Evolutionary conservation across 2,888 invertebrate species (phyloP), one percentile per base, ranked within the genome.

Genomic region (Lasioglossum calceatum): DNA sequence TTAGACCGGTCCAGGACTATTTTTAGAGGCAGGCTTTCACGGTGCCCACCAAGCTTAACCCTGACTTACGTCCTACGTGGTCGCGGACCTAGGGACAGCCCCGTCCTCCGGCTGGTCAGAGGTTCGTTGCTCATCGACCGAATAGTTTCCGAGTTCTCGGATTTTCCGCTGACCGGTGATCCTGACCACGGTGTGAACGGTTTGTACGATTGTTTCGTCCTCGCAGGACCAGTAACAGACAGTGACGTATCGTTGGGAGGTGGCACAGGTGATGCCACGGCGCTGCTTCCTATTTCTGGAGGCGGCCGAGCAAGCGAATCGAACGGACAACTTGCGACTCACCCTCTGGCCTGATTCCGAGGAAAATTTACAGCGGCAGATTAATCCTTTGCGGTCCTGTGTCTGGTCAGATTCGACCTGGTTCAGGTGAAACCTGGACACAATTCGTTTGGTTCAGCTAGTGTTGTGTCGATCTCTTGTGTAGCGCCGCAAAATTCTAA

Each of bases 1-100:
- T 94, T 95, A 94, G 94, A 93, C 92, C 92, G 94, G 94, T 93
- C 93, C 93, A 91, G 80, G 92, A 90, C 90, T 95, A 95, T 95
- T 95, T 95, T 95, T 95, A 95, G 95, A 91, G 87, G 70, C 89
- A 89, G 91, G 91, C 92, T 93, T 93, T 92, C 93, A 92, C 93
- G 91, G 89, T 93, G 92, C 92, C 93, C 92, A 94, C 93, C 93
- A 90, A 91, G 92, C 93, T 95, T 95, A 94, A 95, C 95, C 95
- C 95, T 95, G 95, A 95, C 94, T 95, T 93, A 93, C 93, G 93
- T 91, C 91, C 90, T 89, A 88, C 89, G 92, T 89, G 77, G 84
- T 82, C 84, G 87, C 82, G 88, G 84, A 77, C 86, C 85, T 87
- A 89, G 86, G 83, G 77, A 85, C 75, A 77, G 54, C 44, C 67